Evolutionary conservation across 35 echinoderm and acorn worm species (phyloP).

Genomic region (Strongylocentrotus purpuratus): DNA sequence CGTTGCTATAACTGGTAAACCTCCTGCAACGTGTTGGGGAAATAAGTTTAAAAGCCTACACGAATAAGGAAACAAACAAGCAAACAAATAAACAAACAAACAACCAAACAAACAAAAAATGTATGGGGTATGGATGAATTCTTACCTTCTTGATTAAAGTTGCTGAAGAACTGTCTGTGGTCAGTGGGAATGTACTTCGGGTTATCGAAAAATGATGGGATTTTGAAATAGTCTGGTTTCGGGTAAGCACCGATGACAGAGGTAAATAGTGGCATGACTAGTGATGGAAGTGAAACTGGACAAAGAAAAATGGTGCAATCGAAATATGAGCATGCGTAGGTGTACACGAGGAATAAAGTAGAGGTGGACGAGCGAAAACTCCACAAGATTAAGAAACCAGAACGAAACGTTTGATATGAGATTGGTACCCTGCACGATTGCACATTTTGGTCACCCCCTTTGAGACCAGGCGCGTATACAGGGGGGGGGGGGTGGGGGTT

Average conservation of each 20-base stretch:
- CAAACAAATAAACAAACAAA: too few relatives aligned
- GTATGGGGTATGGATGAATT: neutral
- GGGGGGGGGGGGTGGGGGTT: too few relatives aligned
- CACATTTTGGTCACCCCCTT: too few relatives aligned
- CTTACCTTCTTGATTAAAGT: neutral
- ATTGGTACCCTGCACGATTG: too few relatives aligned
- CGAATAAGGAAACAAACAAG: neutral
- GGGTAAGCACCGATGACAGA: constrained; percentile 20
- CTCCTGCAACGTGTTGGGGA: neutral
- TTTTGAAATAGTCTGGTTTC: neutral
- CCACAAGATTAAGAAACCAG: too few relatives aligned
- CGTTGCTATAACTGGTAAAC: neutral
- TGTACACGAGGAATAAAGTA: too few relatives aligned
- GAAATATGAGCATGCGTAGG: too few relatives aligned
- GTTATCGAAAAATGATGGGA: neutral
- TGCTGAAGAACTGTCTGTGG: neutral
- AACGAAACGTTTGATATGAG: too few relatives aligned
- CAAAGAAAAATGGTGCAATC: neutral
- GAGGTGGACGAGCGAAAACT: too few relatives aligned
- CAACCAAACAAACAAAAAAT: neutral
- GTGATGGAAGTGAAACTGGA: neutral
- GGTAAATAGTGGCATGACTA: neutral
- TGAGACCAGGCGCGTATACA: too few relatives aligned
- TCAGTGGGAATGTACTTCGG: neutral
- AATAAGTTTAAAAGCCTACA: neutral